Base-by-base conservation (phyloP, 1,140 invertebrate species). In the Adoxophyes honmai region DNA sequence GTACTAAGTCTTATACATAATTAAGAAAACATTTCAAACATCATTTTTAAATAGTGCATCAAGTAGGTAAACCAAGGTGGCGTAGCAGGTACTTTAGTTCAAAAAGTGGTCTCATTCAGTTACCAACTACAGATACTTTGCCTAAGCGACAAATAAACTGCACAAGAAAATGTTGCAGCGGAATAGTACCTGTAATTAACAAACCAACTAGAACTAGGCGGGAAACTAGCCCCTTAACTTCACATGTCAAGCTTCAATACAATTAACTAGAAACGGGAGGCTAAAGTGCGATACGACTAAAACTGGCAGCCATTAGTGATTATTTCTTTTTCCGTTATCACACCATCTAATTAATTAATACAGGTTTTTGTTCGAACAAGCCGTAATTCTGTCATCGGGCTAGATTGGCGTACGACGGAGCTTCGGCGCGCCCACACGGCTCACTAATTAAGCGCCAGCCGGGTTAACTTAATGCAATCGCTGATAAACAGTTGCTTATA, bases 341-440 rank as follows among this genome's bases (percentile, higher is more conserved):
- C 58, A 51, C 63, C 57, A 81, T 86, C 81, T 83, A 80, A 81
- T 84, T 82, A 86, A 84, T 84, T 83, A 74, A 80, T 75, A 84
- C 83, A 69, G 78, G 81, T 84, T 84, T 73, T 77, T 72, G 73
- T 75, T 64, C 58, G 34, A 68, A 73, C 71, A 66, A 69, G 70
- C 64, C 74, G 78, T 83, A 84, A 74, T 65, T 80, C 78, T 78
- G 68, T 78, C 81, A 74, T 78, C 71, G 59, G 55, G 55, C 59
- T 59, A 69, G 70, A 77, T 75, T 72, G 67, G 66, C 60, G 60
- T 67, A 64, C 51, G 61, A 69, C 63, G 53, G 68, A 61, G 54
- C 61, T 66, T 63, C 65, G 42, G 55, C 66, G 70, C 74, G 70
- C 75, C 76, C 78, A 83, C 81, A 66, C 76, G 34, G 36, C 55